A percentile compares a stretch with the other conserved stretches of the same genome.
phyloP scores from a whole-genome alignment of 2,888 invertebrate species.

The Rhagonycha fulva region DNA sequence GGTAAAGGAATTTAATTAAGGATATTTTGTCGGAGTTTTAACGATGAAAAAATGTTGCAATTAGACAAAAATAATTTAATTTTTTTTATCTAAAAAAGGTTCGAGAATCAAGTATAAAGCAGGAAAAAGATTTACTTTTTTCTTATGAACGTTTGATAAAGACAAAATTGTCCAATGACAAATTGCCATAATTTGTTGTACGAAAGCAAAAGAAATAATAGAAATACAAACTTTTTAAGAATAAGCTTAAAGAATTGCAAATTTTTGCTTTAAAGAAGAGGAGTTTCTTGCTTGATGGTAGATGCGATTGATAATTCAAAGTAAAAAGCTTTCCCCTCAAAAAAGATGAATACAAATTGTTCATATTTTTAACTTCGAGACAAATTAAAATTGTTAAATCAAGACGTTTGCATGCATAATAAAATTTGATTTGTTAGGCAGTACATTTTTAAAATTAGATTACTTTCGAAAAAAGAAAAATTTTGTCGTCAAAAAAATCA shows the following conservation, averaged over 20 bases:
- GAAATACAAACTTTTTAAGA: slow-evolving; percentile 5
- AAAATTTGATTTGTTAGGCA: not conserved
- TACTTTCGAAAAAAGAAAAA: not conserved
- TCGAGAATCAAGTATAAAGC: not conserved
- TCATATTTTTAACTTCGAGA: not conserved
- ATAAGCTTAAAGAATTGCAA: slow-evolving; percentile 12
- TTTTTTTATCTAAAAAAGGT: not conserved
- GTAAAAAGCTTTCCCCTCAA: not conserved
- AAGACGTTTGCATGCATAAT: not conserved
- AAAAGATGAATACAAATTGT: not conserved
- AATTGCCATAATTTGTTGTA: slow-evolving; percentile 10
- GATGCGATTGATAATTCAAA: not conserved
- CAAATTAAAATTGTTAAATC: not conserved
- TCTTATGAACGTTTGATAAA: slow-evolving; percentile 8
- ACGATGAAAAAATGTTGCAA: not conserved
- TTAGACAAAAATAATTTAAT: not conserved
- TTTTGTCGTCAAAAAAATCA: not conserved
- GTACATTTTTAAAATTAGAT: not conserved
- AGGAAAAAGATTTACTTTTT: not conserved
- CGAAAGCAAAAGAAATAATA: slow-evolving; percentile 4
- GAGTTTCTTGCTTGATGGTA: not conserved
- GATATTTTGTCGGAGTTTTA: not conserved
- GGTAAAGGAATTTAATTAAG: not conserved
- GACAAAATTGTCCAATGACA: slow-evolving; percentile 9
- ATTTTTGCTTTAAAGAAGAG: slow-evolving; percentile 1